Conservation (phyloP, 2,797 vertebrate genomes). For the Tapirus indicus region DNA sequence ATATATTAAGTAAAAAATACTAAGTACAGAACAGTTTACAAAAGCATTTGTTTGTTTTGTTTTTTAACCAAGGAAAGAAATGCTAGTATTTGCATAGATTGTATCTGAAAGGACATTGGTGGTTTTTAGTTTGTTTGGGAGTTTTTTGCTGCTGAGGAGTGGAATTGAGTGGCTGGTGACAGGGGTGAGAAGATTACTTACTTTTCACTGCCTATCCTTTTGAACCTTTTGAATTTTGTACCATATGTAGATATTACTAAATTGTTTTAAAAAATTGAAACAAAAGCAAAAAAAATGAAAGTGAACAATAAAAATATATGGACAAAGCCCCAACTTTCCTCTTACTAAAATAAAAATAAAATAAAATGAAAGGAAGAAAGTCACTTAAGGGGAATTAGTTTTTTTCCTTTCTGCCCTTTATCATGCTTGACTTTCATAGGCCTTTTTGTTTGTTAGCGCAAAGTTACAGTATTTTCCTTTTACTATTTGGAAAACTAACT, state of each 20-base stretch:
- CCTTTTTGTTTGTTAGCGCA: not conserved
- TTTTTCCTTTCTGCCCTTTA: not conserved
- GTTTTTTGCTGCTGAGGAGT: not conserved
- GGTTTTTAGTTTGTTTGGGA: not conserved
- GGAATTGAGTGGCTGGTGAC: not conserved
- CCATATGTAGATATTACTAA: not conserved
- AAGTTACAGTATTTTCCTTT: conserved; percentile 28
- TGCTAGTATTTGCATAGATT: not conserved
- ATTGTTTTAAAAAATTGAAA: not conserved
- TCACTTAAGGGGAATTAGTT: not conserved
- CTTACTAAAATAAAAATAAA: not conserved
- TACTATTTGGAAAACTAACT: conserved; percentile 10
- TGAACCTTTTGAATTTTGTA: not conserved
- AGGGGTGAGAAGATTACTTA: not conserved
- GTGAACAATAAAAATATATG: not conserved
- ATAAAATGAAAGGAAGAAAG: not conserved
- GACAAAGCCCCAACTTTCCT: not conserved
- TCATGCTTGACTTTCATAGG: not conserved
- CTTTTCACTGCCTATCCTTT: not conserved
- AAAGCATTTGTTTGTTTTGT: not conserved
- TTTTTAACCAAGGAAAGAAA: not conserved
- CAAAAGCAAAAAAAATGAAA: conserved; percentile 18
- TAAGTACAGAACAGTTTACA: not conserved
- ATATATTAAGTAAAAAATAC: not conserved
- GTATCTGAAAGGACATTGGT: not conserved